Percentiles rank a stretch among this genome's conserved stretches.
Conservation (phyloP, 2,113 vertebrate genomes). For the Hypocryptadius cinnamomeus region DNA sequence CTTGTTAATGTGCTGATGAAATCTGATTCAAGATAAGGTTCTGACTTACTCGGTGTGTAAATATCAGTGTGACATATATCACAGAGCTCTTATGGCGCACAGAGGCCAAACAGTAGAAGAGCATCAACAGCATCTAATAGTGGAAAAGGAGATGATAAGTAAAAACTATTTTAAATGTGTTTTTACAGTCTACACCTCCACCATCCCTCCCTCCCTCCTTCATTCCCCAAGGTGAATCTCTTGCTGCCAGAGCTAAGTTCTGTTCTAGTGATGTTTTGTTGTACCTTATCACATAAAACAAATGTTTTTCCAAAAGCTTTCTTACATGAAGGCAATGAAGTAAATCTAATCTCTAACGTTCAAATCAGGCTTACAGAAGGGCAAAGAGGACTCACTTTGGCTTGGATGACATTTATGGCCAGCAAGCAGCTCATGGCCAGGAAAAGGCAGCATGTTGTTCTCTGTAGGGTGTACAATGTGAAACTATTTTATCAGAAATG, state of each 20-base stretch:
- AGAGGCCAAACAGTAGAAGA: neutral
- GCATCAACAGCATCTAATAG: neutral
- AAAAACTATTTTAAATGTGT: neutral
- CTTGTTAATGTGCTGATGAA: neutral
- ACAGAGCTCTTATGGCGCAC: neutral
- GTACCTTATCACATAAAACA: neutral
- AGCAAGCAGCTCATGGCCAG: neutral
- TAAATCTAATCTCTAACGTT: neutral
- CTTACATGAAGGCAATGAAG: neutral
- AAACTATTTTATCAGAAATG: slow-evolving; percentile 33
- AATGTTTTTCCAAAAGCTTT: neutral
- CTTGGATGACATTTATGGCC: neutral
- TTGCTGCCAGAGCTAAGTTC: neutral
- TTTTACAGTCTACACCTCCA: neutral
- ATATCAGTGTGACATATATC: neutral
- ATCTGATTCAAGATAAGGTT: neutral
- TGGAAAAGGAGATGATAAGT: neutral
- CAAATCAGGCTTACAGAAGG: neutral
- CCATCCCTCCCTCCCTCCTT: neutral
- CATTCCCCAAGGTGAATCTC: neutral
- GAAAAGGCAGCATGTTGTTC: neutral
- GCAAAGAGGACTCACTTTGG: neutral
- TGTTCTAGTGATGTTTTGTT: neutral
- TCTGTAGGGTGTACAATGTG: neutral
- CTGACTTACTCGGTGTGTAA: neutral